These are phyloP conservation scores for Cardiocondyla obscurior DNA, from an alignment of 1,140 invertebrate species.

Conservation along the genomic window DNA sequence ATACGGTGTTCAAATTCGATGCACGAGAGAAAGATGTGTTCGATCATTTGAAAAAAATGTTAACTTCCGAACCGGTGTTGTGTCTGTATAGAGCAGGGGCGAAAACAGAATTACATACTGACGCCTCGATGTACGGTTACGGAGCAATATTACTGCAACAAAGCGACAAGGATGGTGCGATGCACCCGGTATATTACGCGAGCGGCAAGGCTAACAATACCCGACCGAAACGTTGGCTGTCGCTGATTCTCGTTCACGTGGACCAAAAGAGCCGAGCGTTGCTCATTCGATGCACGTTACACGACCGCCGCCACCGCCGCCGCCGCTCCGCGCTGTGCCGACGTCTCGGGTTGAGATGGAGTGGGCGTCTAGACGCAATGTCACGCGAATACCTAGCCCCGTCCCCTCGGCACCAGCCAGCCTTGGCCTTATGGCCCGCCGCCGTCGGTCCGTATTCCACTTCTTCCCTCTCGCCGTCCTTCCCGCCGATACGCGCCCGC, in stretches of 20 bases:
- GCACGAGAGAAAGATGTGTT: too few relatives aligned
- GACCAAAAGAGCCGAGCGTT: conserved; percentile 61
- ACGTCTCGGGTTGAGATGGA: conserved; percentile 80
- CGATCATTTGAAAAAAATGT: too few relatives aligned
- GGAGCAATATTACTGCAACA: too few relatives aligned
- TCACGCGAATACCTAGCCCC: conserved; percentile 81
- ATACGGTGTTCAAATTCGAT: too few relatives aligned
- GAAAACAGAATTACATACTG: too few relatives aligned
- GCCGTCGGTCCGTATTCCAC: conserved; percentile 57
- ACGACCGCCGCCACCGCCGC: conserved; percentile 67
- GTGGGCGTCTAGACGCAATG: conserved; percentile 84
- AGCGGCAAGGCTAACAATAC: conserved; percentile 14
- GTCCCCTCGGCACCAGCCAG: conserved; percentile 69
- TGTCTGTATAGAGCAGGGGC: too few relatives aligned
- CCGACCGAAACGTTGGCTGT: background rate
- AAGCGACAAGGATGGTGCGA: too few relatives aligned
- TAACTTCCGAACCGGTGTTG: too few relatives aligned
- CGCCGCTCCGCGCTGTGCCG: conserved; percentile 67
- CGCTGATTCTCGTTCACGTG: conserved; percentile 50
- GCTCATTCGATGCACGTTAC: conserved; percentile 60
- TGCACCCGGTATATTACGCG: too few relatives aligned
- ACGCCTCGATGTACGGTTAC: too few relatives aligned
- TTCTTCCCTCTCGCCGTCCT: conserved; percentile 34
- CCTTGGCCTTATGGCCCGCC: conserved; percentile 63
- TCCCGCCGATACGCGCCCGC: background rate